Percentiles rank a stretch among this genome's conserved stretches.
These are phyloP conservation scores for Andricus quercusramuli DNA, from an alignment of 2,888 invertebrate species.

Conservation along the genomic window DNA sequence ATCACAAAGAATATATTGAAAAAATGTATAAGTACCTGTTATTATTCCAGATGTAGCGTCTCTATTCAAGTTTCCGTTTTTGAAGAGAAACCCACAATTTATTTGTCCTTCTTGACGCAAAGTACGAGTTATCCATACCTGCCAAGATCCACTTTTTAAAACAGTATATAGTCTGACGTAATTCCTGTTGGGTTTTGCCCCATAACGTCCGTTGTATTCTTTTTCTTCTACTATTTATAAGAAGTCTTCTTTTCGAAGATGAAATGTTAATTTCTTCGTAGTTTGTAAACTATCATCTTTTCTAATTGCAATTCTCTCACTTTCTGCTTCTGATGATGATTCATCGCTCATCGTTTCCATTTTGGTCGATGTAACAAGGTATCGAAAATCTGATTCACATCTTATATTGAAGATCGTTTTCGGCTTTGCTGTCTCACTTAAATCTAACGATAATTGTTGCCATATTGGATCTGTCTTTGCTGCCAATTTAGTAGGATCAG, in stretches of 20 bases:
- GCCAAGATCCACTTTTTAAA: too few species aligned
- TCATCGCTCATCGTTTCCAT: background rate
- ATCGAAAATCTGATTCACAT: background rate
- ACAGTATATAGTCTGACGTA: background rate
- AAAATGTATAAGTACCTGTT: too few species aligned
- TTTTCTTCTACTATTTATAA: background rate
- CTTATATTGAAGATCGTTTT: conserved; percentile 2
- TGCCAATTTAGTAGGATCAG: background rate
- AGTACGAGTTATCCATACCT: too few species aligned
- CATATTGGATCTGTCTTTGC: background rate
- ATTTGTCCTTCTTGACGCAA: too few species aligned
- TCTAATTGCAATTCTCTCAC: background rate
- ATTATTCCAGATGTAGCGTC: too few species aligned
- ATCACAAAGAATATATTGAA: too few species aligned
- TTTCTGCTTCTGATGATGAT: background rate
- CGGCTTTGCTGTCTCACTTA: background rate
- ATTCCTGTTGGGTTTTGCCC: background rate
- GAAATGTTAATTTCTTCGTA: background rate
- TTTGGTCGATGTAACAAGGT: background rate
- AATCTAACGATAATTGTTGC: background rate
- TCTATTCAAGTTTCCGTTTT: too few species aligned
- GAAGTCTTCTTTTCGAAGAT: background rate
- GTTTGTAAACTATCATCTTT: background rate
- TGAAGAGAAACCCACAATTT: too few species aligned
- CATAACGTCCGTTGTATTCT: background rate